Evolutionary conservation across 2,888 invertebrate genomes (phyloP), one percentile per base, ranked within the genome.

Genomic region (Andrena flavipes): DNA sequence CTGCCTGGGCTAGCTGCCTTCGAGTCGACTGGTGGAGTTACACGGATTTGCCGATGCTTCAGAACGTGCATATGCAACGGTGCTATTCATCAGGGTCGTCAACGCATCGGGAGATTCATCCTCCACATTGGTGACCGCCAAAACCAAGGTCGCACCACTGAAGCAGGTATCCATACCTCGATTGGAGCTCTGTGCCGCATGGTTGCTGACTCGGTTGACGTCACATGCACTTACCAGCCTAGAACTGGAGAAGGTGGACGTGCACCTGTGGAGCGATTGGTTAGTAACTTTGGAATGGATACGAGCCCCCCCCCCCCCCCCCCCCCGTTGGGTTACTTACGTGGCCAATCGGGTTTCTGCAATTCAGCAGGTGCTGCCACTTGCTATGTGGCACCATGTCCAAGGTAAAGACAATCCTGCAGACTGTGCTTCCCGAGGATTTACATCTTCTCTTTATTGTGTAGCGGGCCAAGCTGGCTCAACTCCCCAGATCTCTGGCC

Each of bases 11-110:
- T 6, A 35, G 10, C 13, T 54, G 13, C 65, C 60, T 20, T 23
- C 0, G 2, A n/a, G n/a, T 13, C 0, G 0, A 5, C 16, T 2
- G 2, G 59, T 85, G 0, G 77, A 87, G 69, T 23, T 86, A 0
- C 86, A 86, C 42, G 84, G 82, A 1, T 88, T 85, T 70, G 83
- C 84, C n/a, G 86, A 85, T 59, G 86, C 84, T 0, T 86, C 84
- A 3, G 80, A 84, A 20, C 30, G 77, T 0, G 86, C 84, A 1
- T 84, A 86, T 71, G 67, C 79, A 26, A 84, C 86, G 0, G 81
- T 76, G 0, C 49, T 79, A 0, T 85, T 77, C 26, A 23, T 82
- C 0, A 23, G 51, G 0, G 68, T 30, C 10, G 2, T 42, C 63
- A 42, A 23, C 29, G 1, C 30, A 10, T 3, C 20, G 1, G 30